Evolutionary conservation across 1,140 invertebrate genomes (phyloP).

Genomic region (Habropoda laboriosa): DNA sequence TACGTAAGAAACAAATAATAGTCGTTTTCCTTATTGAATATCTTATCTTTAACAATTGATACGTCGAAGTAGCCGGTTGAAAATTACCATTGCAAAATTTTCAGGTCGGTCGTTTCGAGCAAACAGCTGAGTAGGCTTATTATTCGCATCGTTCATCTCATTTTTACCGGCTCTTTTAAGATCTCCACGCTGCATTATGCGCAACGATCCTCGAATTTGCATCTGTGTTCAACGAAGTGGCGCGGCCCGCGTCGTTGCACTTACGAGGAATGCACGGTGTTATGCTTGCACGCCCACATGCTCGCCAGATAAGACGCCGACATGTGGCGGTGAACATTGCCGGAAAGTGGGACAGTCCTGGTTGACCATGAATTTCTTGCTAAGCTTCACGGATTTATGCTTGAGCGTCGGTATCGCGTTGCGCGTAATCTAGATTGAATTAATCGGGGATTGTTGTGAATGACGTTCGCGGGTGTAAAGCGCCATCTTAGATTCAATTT

Average conservation of each 20-base stretch:
- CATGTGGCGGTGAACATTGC: constrained; percentile 34
- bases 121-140: neutral
- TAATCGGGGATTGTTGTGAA: constrained; percentile 20
- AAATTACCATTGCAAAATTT: neutral
- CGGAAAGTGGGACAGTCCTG: constrained; percentile 46
- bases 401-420: constrained; percentile 6
- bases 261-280: constrained; percentile 18
- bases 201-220: constrained; percentile 7
- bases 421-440: constrained; percentile 17
- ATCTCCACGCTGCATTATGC: neutral
- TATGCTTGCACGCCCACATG: constrained; percentile 21
- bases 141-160: neutral
- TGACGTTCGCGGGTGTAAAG: neutral
- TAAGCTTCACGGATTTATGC: constrained; percentile 33
- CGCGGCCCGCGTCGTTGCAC: neutral
- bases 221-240: constrained; percentile 14
- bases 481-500: neutral
- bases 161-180: neutral
- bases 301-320: constrained; percentile 38
- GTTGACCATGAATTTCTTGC: constrained; percentile 53
- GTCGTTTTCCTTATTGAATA: neutral
- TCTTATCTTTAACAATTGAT: constrained; percentile 10
- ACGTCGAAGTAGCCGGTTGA: too few relatives aligned
- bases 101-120: neutral
- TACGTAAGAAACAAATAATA: neutral